Evolutionary conservation across 2,888 invertebrate species (phyloP).

Genomic region (Tetheella fluctuosa): DNA sequence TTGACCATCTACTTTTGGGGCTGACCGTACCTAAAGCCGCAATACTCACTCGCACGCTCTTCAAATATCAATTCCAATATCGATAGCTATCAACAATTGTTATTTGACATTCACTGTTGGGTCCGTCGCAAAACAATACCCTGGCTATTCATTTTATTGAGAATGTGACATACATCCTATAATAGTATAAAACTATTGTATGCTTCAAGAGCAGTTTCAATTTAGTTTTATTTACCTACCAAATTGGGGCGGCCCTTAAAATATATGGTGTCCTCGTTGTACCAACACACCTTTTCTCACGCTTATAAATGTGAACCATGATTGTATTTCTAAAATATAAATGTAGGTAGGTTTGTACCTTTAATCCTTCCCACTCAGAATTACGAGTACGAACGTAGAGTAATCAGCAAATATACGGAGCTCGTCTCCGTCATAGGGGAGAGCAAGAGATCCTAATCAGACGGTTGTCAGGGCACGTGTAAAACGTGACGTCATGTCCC

Average conservation of each 20-base stretch:
- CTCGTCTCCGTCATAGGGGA: slow-evolving; percentile 20
- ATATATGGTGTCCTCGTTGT: too few relatives aligned
- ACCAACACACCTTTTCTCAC: too few relatives aligned
- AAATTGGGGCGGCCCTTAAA: too few relatives aligned
- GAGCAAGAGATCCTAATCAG: slow-evolving; percentile 56
- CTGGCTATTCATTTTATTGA: not conserved
- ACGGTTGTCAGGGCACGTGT: slow-evolving; percentile 47
- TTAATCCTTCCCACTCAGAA: slow-evolving; percentile 14
- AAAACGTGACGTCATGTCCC: slow-evolving; percentile 44
- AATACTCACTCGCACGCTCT: slow-evolving; percentile 16
- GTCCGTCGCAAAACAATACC: not conserved
- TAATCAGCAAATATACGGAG: slow-evolving; percentile 30
- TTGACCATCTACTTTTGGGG: too few relatives aligned
- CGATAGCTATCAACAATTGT: slow-evolving; percentile 21
- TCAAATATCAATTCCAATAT: slow-evolving; percentile 30
- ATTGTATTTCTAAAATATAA: not conserved
- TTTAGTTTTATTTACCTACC: too few relatives aligned
- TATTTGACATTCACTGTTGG: slow-evolving; percentile 5
- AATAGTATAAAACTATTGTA: not conserved
- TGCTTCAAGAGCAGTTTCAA: not conserved
- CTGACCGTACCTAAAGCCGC: too few relatives aligned
- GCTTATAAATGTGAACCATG: too few relatives aligned
- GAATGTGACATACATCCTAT: not conserved
- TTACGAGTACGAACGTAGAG: slow-evolving; percentile 10
- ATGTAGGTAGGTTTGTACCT: not conserved